A percentile compares a stretch with the other conserved stretches of the same genome.
Conservation (phyloP, 2,797 vertebrate species). For the Sorex maritimensis region DNA sequence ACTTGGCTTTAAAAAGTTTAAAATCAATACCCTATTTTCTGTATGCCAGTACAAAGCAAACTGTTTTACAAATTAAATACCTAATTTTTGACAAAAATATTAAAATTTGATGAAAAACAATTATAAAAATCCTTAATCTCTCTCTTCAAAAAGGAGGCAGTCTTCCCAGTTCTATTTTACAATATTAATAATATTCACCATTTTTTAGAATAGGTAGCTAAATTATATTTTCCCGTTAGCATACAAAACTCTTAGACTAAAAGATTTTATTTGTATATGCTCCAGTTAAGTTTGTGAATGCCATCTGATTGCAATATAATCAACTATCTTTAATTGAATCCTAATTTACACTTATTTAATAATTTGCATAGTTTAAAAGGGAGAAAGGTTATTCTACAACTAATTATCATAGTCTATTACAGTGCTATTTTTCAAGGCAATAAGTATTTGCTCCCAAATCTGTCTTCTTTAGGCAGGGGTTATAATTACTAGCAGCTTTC, state of each 20-base stretch:
- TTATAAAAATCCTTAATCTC: slow-evolving; percentile 92
- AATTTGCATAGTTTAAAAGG: slow-evolving; percentile 93
- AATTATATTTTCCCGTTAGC: slow-evolving; percentile 90
- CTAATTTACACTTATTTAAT: slow-evolving; percentile 92
- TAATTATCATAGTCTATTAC: slow-evolving; percentile 91
- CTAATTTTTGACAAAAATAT: slow-evolving; percentile 93
- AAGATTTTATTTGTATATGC: slow-evolving; percentile 90
- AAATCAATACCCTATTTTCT: slow-evolving; percentile 92
- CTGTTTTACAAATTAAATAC: slow-evolving; percentile 93
- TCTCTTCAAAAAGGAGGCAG: slow-evolving; percentile 90
- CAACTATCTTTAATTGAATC: slow-evolving; percentile 90
- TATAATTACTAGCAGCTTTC: slow-evolving; percentile 87
- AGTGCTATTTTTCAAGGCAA: slow-evolving; percentile 92
- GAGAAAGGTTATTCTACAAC: slow-evolving; percentile 91
- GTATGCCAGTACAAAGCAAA: slow-evolving; percentile 92
- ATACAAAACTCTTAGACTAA: slow-evolving; percentile 90
- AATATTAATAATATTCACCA: slow-evolving; percentile 90
- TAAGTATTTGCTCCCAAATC: slow-evolving; percentile 90
- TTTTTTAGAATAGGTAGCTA: slow-evolving; percentile 91
- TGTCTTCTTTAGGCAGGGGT: slow-evolving; percentile 87
- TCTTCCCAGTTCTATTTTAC: slow-evolving; percentile 90
- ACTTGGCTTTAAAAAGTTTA: slow-evolving; percentile 92
- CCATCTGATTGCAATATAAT: slow-evolving; percentile 90
- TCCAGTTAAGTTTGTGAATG: slow-evolving; percentile 90
- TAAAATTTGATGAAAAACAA: slow-evolving; percentile 93